Percentiles rank a stretch among this genome's conserved stretches.
Conservation (phyloP, 2,113 vertebrate species). For the Psephotus haematonotus region DNA sequence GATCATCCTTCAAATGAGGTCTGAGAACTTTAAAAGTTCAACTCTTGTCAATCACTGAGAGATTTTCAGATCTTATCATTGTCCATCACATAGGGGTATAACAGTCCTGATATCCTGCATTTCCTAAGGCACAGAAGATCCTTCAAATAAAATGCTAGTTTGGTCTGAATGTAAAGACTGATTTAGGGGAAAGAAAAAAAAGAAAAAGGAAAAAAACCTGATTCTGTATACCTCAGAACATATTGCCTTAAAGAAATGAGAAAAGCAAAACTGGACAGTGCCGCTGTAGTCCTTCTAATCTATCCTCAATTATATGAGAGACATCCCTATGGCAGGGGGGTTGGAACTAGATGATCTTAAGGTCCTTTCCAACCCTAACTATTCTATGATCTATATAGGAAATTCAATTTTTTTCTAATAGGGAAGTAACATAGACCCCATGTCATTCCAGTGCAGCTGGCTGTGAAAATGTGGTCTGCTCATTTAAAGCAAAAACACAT, state of each 20-base stretch:
- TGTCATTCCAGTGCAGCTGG: not conserved
- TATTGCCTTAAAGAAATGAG: not conserved
- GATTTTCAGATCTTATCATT: not conserved
- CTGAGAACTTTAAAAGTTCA: constrained; percentile 23
- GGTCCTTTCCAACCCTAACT: not conserved
- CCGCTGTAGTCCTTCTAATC: not conserved
- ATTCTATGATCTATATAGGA: not conserved
- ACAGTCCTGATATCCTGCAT: not conserved
- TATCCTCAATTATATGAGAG: not conserved
- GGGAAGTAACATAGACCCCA: not conserved
- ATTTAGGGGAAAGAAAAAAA: not conserved
- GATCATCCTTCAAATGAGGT: not conserved
- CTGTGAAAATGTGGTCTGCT: not conserved
- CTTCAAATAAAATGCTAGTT: not conserved
- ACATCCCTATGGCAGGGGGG: not conserved
- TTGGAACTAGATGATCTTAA: not conserved
- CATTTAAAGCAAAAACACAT: not conserved
- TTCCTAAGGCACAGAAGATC: not conserved
- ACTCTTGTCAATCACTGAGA: not conserved
- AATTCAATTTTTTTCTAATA: not conserved
- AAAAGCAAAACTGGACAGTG: not conserved
- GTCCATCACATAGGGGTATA: not conserved
- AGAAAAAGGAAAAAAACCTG: rapidly evolving
- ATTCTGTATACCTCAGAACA: not conserved
- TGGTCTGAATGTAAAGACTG: not conserved